Conservation (phyloP, 2,113 vertebrate genomes). For the Gopherus evgoodei region DNA sequence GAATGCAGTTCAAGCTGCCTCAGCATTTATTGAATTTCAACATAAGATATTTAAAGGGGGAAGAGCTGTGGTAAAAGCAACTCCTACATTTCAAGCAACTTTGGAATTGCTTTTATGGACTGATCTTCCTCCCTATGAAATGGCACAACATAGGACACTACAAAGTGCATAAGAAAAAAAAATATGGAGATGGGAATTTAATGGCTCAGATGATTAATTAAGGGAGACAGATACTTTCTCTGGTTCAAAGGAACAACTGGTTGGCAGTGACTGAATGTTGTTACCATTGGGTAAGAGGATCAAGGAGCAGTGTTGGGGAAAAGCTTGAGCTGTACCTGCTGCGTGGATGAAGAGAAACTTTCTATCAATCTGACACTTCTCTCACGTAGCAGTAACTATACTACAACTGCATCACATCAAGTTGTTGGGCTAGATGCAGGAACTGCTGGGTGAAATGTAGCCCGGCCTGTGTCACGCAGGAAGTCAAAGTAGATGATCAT, state of each 20-base stretch:
- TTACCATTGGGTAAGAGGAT: not conserved
- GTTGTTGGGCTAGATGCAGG: not conserved
- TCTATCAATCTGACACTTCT: not conserved
- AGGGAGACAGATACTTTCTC: not conserved
- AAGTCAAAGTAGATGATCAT: not conserved
- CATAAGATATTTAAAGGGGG: not conserved
- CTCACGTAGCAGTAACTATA: not conserved
- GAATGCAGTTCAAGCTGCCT: not conserved
- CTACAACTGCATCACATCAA: not conserved
- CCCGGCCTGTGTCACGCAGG: not conserved
- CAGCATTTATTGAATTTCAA: not conserved
- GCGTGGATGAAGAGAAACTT: not conserved
- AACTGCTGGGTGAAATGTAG: not conserved
- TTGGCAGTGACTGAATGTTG: not conserved
- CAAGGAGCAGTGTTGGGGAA: not conserved
- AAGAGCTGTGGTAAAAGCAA: not conserved
- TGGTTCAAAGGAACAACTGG: not conserved
- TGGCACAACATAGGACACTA: not conserved
- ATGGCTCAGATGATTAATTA: slow-evolving; percentile 34
- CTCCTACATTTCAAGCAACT: not conserved
- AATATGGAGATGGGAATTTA: slow-evolving; percentile 14
- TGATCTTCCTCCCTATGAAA: not conserved
- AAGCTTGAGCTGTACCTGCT: not conserved
- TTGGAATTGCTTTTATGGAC: not conserved
- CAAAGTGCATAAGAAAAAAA: slow-evolving; percentile 13